These are phyloP conservation scores for Gymnothorax javanicus DNA, from an alignment of 2,797 vertebrate genomes.

Conservation along the genomic window DNA sequence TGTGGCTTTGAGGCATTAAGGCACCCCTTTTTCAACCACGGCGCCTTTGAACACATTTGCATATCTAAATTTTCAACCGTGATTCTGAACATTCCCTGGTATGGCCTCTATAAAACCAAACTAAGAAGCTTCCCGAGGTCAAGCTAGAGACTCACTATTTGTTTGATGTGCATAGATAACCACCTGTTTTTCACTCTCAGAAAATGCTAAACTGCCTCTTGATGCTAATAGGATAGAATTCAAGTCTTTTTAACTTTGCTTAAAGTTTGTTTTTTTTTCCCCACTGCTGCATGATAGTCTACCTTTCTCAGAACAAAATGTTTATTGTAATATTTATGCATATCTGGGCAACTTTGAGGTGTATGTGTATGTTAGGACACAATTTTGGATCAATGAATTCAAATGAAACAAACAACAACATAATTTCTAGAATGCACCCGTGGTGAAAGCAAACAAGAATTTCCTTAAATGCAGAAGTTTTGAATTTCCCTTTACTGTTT, in stretches of 20 bases:
- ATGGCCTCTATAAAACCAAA: conserved; percentile 66
- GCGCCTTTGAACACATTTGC: conserved; percentile 75
- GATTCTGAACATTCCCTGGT: conserved; percentile 72
- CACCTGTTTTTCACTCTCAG: conserved; percentile 65
- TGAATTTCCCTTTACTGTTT: neutral
- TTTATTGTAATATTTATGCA: conserved; percentile 29
- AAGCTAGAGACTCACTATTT: conserved; percentile 75
- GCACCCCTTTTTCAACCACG: conserved; percentile 73
- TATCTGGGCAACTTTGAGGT: neutral
- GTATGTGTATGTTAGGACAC: neutral
- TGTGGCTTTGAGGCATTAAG: conserved; percentile 76
- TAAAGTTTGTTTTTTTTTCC: conserved; percentile 56
- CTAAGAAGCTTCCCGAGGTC: conserved; percentile 63
- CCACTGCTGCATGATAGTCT: conserved; percentile 48
- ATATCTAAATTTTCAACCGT: conserved; percentile 74
- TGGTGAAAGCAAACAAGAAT: neutral
- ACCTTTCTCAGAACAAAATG: conserved; percentile 32
- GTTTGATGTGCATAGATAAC: conserved; percentile 77
- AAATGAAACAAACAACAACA: neutral
- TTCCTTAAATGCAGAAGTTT: neutral
- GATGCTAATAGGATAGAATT: conserved; percentile 70
- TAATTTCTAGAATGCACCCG: neutral
- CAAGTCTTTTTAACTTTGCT: conserved; percentile 60
- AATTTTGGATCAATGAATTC: neutral
- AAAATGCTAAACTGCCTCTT: conserved; percentile 66